phyloP scores from a whole-genome alignment of 2,113 vertebrate genomes.

The Orientallactaga bullata region DNA sequence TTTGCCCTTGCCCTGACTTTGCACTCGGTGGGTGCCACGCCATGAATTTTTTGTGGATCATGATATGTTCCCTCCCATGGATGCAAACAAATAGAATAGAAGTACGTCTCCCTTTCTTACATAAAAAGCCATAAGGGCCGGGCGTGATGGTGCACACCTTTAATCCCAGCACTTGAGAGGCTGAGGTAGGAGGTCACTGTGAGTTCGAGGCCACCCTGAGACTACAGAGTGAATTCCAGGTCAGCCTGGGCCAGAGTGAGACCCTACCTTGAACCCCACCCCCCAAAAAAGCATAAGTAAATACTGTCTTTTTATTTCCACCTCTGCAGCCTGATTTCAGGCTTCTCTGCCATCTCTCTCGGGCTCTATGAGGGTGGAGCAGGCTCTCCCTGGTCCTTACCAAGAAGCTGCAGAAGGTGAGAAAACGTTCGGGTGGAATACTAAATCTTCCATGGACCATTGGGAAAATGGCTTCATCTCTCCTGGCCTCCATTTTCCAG shows the following conservation, averaged over 20 bases:
- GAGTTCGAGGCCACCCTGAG: no score
- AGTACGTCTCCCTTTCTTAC: not conserved
- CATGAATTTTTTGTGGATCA: not conserved
- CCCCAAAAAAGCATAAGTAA: not conserved
- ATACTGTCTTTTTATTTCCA: not conserved
- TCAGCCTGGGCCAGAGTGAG: no score
- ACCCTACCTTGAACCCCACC: no score
- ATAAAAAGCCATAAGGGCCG: not conserved
- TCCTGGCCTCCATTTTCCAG: not conserved
- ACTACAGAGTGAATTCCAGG: no score
- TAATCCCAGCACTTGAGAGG: no score
- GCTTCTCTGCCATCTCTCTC: not conserved
- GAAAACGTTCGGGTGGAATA: not conserved
- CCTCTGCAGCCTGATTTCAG: not conserved
- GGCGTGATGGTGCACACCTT: no score
- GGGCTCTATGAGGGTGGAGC: not conserved
- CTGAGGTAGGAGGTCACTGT: no score
- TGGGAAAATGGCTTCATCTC: not conserved
- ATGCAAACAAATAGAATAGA: not conserved
- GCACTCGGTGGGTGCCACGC: no score
- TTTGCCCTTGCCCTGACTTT: not conserved
- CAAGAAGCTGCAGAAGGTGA: not conserved
- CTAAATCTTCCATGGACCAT: not conserved
- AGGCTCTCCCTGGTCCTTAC: not conserved
- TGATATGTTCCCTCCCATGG: not conserved